A percentile compares a stretch with the other conserved stretches of the same genome.
Evolutionary conservation across 2,113 vertebrate genomes (phyloP).

Genomic region (Cryptomyrus ogoouensis): DNA sequence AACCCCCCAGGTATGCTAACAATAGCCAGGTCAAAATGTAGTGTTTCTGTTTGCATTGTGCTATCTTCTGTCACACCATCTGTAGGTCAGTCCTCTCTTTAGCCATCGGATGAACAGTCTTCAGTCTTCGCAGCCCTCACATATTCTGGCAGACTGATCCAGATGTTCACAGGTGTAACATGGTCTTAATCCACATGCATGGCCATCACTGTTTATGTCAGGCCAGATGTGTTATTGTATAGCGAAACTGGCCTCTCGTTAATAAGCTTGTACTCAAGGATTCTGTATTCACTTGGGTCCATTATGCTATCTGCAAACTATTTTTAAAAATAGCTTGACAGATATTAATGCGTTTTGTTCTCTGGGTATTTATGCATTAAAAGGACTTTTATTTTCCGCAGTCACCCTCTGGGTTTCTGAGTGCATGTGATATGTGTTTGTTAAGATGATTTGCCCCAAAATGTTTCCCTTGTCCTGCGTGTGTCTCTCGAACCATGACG

Average conservation of each 20-base stretch:
- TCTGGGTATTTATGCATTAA: neutral
- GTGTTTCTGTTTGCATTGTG: neutral
- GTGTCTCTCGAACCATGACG: neutral
- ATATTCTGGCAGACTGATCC: neutral
- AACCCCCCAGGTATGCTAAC: neutral
- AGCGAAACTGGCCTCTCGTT: neutral
- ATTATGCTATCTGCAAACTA: neutral
- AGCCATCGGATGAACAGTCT: neutral
- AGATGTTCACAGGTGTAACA: neutral
- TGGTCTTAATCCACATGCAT: neutral
- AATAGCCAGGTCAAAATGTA: neutral
- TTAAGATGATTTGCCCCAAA: neutral
- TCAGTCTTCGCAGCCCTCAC: neutral
- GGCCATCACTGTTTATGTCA: neutral
- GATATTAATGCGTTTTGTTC: neutral
- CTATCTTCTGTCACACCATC: neutral
- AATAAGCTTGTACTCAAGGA: neutral
- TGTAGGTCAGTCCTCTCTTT: neutral
- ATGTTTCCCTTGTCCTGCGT: neutral
- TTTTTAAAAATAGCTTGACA: neutral
- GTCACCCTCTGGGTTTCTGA: neutral
- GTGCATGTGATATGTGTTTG: neutral
- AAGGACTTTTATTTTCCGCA: neutral
- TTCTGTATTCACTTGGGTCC: neutral
- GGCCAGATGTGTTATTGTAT: neutral